Evolutionary conservation across 2,888 invertebrate genomes (phyloP).

Genomic region (Anoplius nigerrimus): DNA sequence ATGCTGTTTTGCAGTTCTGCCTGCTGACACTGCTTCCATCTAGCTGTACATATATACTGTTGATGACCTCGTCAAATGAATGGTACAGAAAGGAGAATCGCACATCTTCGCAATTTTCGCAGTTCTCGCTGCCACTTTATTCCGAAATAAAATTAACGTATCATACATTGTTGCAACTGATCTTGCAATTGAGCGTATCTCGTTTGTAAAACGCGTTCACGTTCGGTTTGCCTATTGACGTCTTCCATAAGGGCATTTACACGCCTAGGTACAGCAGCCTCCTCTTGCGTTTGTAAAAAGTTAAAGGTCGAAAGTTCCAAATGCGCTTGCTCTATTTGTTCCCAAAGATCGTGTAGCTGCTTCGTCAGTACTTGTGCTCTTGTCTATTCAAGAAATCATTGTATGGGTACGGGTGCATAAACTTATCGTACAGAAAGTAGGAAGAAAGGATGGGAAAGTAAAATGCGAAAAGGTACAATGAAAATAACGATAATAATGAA

Average conservation of each 20-base stretch:
- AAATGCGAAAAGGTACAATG: no score
- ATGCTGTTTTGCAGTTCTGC: no score
- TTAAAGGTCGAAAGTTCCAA: constrained; percentile 94
- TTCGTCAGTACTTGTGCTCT: constrained; percentile 90
- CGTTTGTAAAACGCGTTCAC: constrained; percentile 91
- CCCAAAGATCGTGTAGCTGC: constrained; percentile 89
- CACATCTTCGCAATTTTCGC: no score
- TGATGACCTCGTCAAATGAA: no score
- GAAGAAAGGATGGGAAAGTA: no score
- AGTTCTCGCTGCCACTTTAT: no score
- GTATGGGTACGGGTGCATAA: background rate
- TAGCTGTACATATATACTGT: no score
- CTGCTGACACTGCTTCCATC: no score
- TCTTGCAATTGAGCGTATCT: constrained; percentile 86
- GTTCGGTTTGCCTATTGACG: constrained; percentile 92
- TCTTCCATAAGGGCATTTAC: constrained; percentile 94
- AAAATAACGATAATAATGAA: background rate
- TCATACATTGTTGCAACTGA: constrained; percentile 75
- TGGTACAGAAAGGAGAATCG: no score
- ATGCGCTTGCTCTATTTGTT: constrained; percentile 92
- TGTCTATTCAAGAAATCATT: constrained; percentile 72
- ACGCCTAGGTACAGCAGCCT: constrained; percentile 91
- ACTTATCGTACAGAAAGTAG: background rate
- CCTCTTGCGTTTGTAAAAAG: constrained; percentile 92
- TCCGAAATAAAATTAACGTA: constrained; percentile 6